Percentiles rank a stretch among this genome's conserved stretches.
phyloP scores from a whole-genome alignment of 2,113 vertebrate genomes.

The Triplophysa rosa region DNA sequence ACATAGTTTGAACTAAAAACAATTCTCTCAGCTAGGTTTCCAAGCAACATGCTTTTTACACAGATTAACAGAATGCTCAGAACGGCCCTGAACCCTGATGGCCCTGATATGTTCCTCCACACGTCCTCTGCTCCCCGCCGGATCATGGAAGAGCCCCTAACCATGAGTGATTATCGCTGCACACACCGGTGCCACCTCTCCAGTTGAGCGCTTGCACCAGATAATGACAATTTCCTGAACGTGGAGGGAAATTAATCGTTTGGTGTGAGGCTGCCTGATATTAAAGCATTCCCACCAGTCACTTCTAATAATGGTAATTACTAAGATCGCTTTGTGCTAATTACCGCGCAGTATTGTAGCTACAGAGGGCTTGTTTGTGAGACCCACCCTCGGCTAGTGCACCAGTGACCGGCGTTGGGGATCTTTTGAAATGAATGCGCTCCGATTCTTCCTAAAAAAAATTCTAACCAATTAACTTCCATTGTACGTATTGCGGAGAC shows the following conservation, averaged over 20 bases:
- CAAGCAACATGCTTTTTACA: constrained; percentile 51
- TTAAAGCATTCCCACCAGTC: constrained; percentile 43
- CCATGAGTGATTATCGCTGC: neutral
- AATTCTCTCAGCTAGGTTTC: constrained; percentile 48
- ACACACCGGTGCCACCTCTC: constrained; percentile 2
- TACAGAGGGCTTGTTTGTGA: constrained; percentile 35
- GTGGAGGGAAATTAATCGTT: constrained; percentile 32
- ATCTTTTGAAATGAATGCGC: neutral
- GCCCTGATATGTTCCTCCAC: neutral
- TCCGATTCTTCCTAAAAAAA: neutral
- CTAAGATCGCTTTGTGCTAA: constrained; percentile 40
- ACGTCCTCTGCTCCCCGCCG: neutral
- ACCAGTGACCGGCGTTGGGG: neutral
- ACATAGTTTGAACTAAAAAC: constrained; percentile 48
- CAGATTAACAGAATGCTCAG: constrained; percentile 39
- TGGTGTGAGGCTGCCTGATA: constrained; percentile 23
- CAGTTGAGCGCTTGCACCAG: neutral
- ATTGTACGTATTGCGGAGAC: too few species aligned
- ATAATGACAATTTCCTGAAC: constrained; percentile 19
- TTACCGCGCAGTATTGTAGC: constrained; percentile 33
- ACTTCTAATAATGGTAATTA: constrained; percentile 55
- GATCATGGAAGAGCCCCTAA: neutral
- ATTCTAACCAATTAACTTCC: neutral
- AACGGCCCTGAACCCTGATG: constrained; percentile 22
- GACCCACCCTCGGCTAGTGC: neutral